Base-by-base conservation (phyloP, 2,113 vertebrate species). In the Charina bottae region DNA sequence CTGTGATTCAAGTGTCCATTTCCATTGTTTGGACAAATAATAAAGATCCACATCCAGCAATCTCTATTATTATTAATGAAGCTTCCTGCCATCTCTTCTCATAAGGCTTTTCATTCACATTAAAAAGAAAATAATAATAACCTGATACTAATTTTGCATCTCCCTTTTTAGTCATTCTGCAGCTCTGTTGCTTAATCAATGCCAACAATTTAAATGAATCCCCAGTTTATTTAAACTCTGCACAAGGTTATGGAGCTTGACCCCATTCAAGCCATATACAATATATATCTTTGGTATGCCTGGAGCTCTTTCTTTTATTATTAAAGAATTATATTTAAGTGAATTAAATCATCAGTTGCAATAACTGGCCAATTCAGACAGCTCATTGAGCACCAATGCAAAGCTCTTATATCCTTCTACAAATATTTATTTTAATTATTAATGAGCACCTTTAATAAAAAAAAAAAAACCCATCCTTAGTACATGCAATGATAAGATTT, bases 361-460 rank as follows among this genome's bases (percentile, higher is more conserved):
- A 49, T 89, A 91, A 53, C 86, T 64, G 87, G 21, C 83, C 83
- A 86, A 89, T 55, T 64, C 33, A 89, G 78, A 23, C 2, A 21
- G 46, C 90, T 87, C 92, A 2, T 72, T 84, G 49, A 85, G 46
- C 8, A 88, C 87, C 68, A 87, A 8, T 12, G 46, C 88, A 96
- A 92, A 90, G 55, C 87, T 49, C 92, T 91, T 92, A 21, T 91
- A 60, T 93, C 56, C 95, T 95, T 96, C 95, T 93, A 28, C 24
- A 96, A 96, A 95, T 26, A 42, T 92, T 95, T 96, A 92, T 92
- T 96, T 96, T 96, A 93, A 93, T 92, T 92, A 56, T 33, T 83
- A 72, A 37, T 95, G 92, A 62, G 4, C 91, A 23, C 1, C 91
- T 94, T 95, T 92, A 93, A 90, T 94, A 15, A 95, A 93, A 83